phyloP scores from a whole-genome alignment of 2,113 vertebrate species.

The Cyanoramphus novaezelandiae region DNA sequence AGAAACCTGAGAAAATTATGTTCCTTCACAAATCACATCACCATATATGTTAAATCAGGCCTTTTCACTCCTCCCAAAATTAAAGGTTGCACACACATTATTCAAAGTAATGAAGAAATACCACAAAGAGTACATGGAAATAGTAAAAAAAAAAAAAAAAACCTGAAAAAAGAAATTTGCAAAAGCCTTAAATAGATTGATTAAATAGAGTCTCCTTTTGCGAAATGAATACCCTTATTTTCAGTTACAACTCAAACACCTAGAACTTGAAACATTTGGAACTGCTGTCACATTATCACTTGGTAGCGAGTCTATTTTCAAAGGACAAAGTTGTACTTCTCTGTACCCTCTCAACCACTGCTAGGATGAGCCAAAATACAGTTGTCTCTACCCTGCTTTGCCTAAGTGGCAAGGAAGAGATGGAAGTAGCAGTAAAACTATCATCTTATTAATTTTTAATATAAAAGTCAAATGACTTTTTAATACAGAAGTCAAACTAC shows the following conservation, averaged over 20 bases:
- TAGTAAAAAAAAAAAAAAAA: neutral
- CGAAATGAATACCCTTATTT: neutral
- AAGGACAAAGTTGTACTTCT: neutral
- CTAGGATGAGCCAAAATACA: neutral
- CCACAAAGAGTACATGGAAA: neutral
- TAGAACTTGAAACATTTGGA: neutral
- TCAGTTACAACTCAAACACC: neutral
- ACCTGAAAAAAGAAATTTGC: neutral
- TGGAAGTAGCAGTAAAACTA: neutral
- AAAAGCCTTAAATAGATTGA: neutral
- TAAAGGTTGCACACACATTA: neutral
- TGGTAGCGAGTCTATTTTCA: neutral
- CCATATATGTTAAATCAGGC: neutral
- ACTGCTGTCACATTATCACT: neutral
- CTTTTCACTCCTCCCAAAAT: neutral
- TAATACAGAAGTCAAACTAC: neutral
- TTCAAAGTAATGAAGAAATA: neutral
- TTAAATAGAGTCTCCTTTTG: neutral
- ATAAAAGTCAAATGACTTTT: neutral
- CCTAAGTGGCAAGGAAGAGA: neutral
- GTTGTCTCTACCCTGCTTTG: neutral
- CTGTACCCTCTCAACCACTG: neutral
- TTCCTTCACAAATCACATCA: neutral
- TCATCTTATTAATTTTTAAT: neutral
- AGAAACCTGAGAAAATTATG: neutral